Evolutionary conservation across 2,113 vertebrate species (phyloP).

Genomic region (Tinamus guttatus): DNA sequence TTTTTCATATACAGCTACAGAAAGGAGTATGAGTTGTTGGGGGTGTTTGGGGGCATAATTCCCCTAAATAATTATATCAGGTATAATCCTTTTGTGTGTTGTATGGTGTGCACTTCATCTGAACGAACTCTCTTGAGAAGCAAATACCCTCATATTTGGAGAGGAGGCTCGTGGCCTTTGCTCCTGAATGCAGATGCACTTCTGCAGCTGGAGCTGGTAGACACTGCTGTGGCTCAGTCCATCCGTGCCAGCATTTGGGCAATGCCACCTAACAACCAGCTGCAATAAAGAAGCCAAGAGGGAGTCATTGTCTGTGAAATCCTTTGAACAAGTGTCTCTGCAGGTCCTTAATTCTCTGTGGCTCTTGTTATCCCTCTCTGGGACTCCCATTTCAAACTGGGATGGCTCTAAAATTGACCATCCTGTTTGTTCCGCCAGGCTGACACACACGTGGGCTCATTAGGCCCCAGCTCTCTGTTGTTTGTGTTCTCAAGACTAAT

Average conservation of each 20-base stretch:
- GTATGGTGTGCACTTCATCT: neutral
- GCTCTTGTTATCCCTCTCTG: neutral
- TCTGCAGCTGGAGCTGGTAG: neutral
- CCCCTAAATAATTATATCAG: neutral
- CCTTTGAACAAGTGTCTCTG: neutral
- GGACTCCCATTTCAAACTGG: constrained; percentile 37
- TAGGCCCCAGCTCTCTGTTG: constrained; percentile 47
- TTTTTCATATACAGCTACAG: neutral
- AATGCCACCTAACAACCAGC: neutral
- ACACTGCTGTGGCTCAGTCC: neutral
- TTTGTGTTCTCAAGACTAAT: constrained; percentile 47
- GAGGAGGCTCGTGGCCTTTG: neutral
- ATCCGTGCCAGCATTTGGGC: neutral
- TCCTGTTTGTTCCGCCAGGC: constrained; percentile 40
- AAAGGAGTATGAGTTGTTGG: neutral
- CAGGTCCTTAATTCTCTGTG: neutral
- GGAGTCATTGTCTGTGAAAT: neutral
- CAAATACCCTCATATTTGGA: neutral
- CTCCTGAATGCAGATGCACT: neutral
- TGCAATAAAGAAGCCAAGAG: neutral
- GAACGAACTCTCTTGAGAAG: neutral
- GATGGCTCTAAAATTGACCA: constrained; percentile 39
- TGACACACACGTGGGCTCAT: constrained; percentile 26
- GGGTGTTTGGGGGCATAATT: neutral
- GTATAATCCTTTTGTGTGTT: neutral